phyloP scores from a whole-genome alignment of 2,888 invertebrate species.

The Drepanosiphum platanoidis region DNA sequence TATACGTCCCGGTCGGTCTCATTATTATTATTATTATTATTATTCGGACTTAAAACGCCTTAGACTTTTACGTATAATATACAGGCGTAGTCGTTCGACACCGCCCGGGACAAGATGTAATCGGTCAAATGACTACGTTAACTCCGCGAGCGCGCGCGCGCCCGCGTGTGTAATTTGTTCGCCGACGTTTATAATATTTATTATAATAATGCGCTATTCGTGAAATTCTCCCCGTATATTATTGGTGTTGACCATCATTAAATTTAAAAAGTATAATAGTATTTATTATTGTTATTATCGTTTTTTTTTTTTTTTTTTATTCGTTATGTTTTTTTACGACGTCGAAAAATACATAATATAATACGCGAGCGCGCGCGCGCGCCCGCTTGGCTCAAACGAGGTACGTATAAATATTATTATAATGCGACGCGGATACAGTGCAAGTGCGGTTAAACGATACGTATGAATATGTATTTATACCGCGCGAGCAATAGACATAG shows the following conservation, averaged over 20 bases:
- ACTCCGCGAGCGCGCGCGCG: neutral
- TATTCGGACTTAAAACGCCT: no score
- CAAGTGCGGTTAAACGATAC: slow-evolving; percentile 32
- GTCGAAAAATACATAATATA: neutral
- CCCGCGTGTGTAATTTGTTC: slow-evolving; percentile 31
- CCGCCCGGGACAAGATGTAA: slow-evolving; percentile 36
- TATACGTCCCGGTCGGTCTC: no score
- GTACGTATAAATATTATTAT: slow-evolving; percentile 25
- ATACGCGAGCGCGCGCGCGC: no score
- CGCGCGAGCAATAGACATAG: neutral
- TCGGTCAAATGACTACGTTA: slow-evolving; percentile 31
- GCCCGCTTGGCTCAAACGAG: slow-evolving; percentile 11
- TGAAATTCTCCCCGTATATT: slow-evolving; percentile 12
- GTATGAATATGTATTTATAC: neutral
- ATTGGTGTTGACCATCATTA: slow-evolving; percentile 24
- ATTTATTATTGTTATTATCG: neutral
- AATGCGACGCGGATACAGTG: neutral
- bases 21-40: no score
- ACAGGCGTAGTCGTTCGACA: slow-evolving; percentile 2
- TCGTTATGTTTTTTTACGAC: neutral
- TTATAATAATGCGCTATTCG: slow-evolving; percentile 21
- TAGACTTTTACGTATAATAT: neutral
- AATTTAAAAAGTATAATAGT: slow-evolving; percentile 1
- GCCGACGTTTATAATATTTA: slow-evolving; percentile 19
- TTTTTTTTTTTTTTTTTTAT: neutral